A percentile compares a stretch with the other conserved stretches of the same genome.
Evolutionary conservation across 2,888 invertebrate genomes (phyloP).

Genomic region (Perdita meconis): DNA sequence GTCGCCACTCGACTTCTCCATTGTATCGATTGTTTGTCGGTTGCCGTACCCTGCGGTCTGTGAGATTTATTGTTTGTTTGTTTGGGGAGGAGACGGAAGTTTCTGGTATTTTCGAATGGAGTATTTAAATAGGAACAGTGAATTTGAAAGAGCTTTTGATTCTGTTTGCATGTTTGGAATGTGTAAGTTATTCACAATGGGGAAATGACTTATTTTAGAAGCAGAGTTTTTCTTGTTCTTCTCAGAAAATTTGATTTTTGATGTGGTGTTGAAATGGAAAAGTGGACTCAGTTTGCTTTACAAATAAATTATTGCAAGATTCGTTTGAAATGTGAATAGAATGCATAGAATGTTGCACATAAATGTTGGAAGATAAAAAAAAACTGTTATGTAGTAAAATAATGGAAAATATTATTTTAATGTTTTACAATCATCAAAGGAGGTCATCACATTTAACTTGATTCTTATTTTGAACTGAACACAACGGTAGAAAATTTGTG

Average conservation of each 20-base stretch:
- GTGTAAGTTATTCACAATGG: too few species aligned
- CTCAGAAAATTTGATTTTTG: too few species aligned
- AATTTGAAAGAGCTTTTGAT: background rate
- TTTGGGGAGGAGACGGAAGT: background rate
- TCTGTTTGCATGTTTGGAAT: too few species aligned
- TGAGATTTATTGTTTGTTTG: background rate
- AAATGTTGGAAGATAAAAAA: too few species aligned
- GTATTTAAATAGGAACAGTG: background rate
- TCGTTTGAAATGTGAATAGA: too few species aligned
- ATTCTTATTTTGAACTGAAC: background rate
- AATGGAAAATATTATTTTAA: background rate
- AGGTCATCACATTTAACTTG: constrained; percentile 6
- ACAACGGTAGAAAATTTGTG: background rate
- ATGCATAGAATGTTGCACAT: too few species aligned
- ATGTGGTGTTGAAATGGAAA: too few species aligned
- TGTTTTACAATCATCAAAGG: background rate
- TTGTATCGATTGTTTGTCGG: background rate
- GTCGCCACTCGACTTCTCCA: background rate
- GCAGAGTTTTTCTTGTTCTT: too few species aligned
- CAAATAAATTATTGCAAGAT: too few species aligned
- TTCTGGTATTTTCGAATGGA: background rate
- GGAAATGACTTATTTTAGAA: too few species aligned
- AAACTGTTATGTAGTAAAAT: background rate
- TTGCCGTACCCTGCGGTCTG: too few species aligned
- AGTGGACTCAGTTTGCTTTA: too few species aligned